Percentiles rank a stretch among this genome's conserved stretches.
Conservation (phyloP, 2,888 invertebrate species). For the Conus canariensis region DNA sequence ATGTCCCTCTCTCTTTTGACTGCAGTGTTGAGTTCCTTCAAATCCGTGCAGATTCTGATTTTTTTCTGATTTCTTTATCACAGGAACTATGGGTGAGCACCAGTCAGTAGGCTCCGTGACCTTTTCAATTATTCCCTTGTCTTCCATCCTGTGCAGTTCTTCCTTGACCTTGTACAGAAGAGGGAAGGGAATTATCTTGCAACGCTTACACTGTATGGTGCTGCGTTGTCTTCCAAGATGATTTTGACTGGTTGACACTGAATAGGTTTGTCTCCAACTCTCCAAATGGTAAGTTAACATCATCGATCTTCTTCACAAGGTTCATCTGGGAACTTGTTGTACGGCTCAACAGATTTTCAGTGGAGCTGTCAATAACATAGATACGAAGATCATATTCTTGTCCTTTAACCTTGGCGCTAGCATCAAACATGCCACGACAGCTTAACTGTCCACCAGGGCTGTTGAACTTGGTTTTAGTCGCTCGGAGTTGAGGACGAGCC, state of each 20-base stretch:
- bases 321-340: neutral
- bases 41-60: neutral
- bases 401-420: neutral
- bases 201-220: neutral
- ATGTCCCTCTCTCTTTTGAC: neutral
- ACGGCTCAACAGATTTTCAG: neutral
- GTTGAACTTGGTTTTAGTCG: neutral
- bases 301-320: neutral
- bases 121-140: neutral
- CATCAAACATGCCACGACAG: neutral
- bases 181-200: constrained; percentile 8
- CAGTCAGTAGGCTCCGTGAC: neutral
- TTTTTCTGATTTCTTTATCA: neutral
- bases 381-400: neutral
- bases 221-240: neutral
- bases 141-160: constrained; percentile 7
- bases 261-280: neutral
- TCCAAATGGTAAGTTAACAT: neutral
- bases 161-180: neutral
- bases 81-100: neutral
- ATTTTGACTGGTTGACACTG: constrained; percentile 6
- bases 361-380: neutral
- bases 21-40: neutral
- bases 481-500: neutral
- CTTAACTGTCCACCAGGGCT: neutral